Base-by-base conservation (phyloP, 2,888 invertebrate species). In the Callyntrura sp. region DNA sequence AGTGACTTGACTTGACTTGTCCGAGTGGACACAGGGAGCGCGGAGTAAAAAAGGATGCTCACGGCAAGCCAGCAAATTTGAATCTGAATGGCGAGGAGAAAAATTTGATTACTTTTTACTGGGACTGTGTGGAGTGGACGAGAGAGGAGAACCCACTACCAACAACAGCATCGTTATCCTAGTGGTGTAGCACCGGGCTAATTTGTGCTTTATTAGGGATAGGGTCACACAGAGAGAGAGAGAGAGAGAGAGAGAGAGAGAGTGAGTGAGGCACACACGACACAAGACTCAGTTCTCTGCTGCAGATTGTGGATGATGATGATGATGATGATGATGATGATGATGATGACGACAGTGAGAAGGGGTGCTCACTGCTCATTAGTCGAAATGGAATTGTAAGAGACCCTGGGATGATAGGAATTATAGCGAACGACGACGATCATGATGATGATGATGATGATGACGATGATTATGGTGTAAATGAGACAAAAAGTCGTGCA, bases 361-460 rank as follows among this genome's bases (percentile, higher is more conserved):
- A 85, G 51, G 83, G 65, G 57, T 70, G 57, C 62, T 85, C 84
- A 90, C 85, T 70, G 57, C 62, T 85, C 84, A 90, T 90, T 90
- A 85, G 81, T 43, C 17, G 55, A 5, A 51, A 25, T 55, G 51
- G 28, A 70, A 76, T 17, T 57, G 57, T n/a, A n/a, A 48, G 35
- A 73, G 70, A 79, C 68, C 68, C 57, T 81, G 57, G 57, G 60
- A 14, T 57, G 20, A 48, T 73, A 43, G 4, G 43, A 43, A 23
- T 79, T 60, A 35, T 11, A n/a, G 17, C 20, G 48, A 23, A 23
- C 68, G 73, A 60, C 45, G 48, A 48, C 65, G 76, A 48, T 20
- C 23, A 60, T 62, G 17, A 60, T 81, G 8, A 81, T 17, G 35
- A 81, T 17, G 81, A 68, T 43, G 45, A 14, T 51, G 51, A n/a